Evolutionary conservation across 2,113 vertebrate species (phyloP).

Genomic region (Sturnira hondurensis): DNA sequence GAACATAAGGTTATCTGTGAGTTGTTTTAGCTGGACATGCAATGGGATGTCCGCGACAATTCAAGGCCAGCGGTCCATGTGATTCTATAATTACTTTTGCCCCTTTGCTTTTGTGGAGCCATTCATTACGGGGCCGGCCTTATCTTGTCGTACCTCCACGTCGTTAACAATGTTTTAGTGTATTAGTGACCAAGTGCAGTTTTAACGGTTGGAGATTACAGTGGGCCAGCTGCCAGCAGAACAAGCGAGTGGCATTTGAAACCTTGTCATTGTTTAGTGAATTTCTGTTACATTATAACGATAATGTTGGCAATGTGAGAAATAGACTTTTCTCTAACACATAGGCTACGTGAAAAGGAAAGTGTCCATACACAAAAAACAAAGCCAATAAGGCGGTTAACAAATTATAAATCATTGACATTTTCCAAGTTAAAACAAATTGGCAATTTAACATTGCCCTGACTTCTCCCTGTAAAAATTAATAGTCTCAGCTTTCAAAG

Average conservation of each 20-base stretch:
- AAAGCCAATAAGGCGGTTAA: background rate
- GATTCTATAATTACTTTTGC: constrained; percentile 80
- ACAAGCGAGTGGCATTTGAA: constrained; percentile 77
- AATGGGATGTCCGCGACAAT: constrained; percentile 73
- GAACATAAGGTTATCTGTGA: constrained; percentile 80
- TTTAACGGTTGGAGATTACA: constrained; percentile 75
- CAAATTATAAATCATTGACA: background rate
- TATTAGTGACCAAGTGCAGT: constrained; percentile 81
- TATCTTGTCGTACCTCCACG: constrained; percentile 82
- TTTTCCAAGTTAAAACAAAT: constrained; percentile 39
- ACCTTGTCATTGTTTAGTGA: constrained; percentile 62
- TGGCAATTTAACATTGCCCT: background rate
- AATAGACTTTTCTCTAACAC: background rate
- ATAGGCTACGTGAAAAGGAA: background rate
- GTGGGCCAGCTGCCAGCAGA: constrained; percentile 56
- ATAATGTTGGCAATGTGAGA: background rate
- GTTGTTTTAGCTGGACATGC: constrained; percentile 70
- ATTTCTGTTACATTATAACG: constrained; percentile 44
- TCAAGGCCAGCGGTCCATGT: constrained; percentile 61
- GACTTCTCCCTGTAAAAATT: background rate
- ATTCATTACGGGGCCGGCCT: constrained; percentile 75
- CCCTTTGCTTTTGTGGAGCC: constrained; percentile 78
- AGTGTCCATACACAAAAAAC: background rate
- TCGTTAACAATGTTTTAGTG: constrained; percentile 78
- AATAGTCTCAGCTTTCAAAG: background rate